A percentile compares a stretch with the other conserved stretches of the same genome.
Evolutionary conservation across 2,113 vertebrate species (phyloP).

Genomic region (Motacilla alba): DNA sequence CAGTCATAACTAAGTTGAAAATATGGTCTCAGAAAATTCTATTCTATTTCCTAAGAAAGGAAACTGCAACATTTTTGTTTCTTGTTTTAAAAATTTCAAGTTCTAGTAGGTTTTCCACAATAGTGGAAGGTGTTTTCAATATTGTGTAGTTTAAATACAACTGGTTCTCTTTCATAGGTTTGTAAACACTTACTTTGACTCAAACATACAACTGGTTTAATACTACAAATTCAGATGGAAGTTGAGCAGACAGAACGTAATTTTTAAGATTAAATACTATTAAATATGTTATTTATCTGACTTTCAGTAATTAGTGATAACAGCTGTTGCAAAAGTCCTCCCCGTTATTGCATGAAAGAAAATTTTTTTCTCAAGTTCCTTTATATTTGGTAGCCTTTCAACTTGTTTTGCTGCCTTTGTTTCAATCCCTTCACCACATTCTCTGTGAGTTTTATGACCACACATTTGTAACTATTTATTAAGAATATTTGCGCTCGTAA

Average conservation of each 20-base stretch:
- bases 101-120: not conserved
- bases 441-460: not conserved
- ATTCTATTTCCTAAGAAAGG: not conserved
- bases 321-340: not conserved
- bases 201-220: not conserved
- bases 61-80: not conserved
- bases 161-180: not conserved
- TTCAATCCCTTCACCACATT: not conserved
- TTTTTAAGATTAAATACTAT: not conserved
- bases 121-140: not conserved
- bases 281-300: not conserved
- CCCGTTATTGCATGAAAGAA: not conserved
- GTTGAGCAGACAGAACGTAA: not conserved
- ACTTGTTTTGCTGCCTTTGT: not conserved
- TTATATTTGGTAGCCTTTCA: not conserved
- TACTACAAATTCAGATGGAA: not conserved
- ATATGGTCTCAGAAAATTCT: slow-evolving; percentile 24
- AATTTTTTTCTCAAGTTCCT: not conserved
- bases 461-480: not conserved
- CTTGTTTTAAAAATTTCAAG: not conserved
- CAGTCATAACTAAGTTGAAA: not conserved
- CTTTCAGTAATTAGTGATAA: not conserved
- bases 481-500: not conserved
- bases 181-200: not conserved
- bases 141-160: not conserved